Evolutionary conservation across 2,797 vertebrate species (phyloP), one percentile per base, ranked within the genome.

Genomic region (Dicrostonyx torquatus): DNA sequence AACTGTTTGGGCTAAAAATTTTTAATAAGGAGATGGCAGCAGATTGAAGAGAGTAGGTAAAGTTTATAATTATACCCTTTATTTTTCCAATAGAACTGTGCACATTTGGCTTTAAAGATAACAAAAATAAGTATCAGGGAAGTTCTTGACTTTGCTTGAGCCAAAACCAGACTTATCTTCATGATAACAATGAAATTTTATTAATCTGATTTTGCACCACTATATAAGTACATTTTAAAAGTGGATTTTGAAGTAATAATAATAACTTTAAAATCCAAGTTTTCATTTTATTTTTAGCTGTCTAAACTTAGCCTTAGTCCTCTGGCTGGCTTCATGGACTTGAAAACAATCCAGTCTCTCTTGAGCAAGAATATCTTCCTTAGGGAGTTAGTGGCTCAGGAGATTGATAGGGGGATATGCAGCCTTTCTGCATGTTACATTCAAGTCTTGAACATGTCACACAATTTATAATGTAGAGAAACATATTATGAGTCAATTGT

Each of bases 281-380:
- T 90, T 95, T 94, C 37, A 87, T 82, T 96, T 96, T 96, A 94
- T 93, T 97, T 97, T 96, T 90, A 89, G 95, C 91, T 91, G 34
- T 97, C 88, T 96, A 96, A 96, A 95, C 94, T 93, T 96, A 96
- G 95, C 92, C 87, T 94, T 60, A 76, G 84, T 64, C 73, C 94
- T 95, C 92, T 94, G 96, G 93, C 93, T 95, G 89, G 53, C 92
- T 95, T 95, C 70, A 31, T 60, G 13, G 64, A 64, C 76, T 94
- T 94, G 91, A 97, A 97, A 92, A 53, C 83, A 75, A 96, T 92
- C 94, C 94, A 92, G 62, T 72, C 43, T 94, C 89, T 94, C 93
- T 50, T 80, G 68, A 93, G 80, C 70, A 79, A 76, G 75, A 89
- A 15, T 40, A 10, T 86, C 34, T 64, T 78, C 85, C 83, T 78